These are phyloP conservation scores for Spatulosminthurus flaviceps DNA, from an alignment of 2,888 invertebrate genomes.

Conservation along the genomic window DNA sequence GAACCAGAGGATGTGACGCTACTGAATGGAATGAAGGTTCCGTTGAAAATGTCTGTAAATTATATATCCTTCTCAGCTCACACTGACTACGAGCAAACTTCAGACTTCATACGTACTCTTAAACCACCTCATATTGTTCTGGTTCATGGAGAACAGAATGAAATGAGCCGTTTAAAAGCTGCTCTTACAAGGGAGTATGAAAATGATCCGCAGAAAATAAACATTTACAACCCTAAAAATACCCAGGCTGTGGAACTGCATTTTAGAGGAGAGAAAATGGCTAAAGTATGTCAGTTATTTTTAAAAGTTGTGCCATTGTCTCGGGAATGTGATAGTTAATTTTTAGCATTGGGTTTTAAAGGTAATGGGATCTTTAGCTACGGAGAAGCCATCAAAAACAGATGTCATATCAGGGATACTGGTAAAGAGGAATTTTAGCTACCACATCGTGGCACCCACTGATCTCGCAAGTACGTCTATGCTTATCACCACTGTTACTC, in stretches of 20 bases:
- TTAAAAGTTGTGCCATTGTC: neutral
- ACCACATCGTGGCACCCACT: slow-evolving; percentile 89
- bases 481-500: neutral
- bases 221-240: slow-evolving; percentile 95
- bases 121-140: slow-evolving; percentile 96
- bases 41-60: slow-evolving; percentile 96
- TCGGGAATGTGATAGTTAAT: neutral
- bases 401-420: slow-evolving; percentile 88
- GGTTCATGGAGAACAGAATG: slow-evolving; percentile 99
- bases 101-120: slow-evolving; percentile 92
- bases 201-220: slow-evolving; percentile 81
- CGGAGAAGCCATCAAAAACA: slow-evolving; percentile 81
- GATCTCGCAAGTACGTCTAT: slow-evolving; percentile 82
- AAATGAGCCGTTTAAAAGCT: slow-evolving; percentile 95
- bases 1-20: slow-evolving; percentile 98
- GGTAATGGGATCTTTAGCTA: slow-evolving; percentile 90
- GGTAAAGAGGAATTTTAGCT: slow-evolving; percentile 97
- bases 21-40: slow-evolving; percentile 94
- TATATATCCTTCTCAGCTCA: slow-evolving; percentile 99
- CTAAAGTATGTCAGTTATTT: slow-evolving; percentile 75
- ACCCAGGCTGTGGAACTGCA: slow-evolving; percentile 91
- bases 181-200: slow-evolving; percentile 94
- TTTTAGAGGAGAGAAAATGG: slow-evolving; percentile 97
- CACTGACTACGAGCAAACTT: slow-evolving; percentile 97
- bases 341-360: slow-evolving; percentile 58